phyloP scores from a whole-genome alignment of 2,797 vertebrate genomes.

The Dicrostonyx torquatus region DNA sequence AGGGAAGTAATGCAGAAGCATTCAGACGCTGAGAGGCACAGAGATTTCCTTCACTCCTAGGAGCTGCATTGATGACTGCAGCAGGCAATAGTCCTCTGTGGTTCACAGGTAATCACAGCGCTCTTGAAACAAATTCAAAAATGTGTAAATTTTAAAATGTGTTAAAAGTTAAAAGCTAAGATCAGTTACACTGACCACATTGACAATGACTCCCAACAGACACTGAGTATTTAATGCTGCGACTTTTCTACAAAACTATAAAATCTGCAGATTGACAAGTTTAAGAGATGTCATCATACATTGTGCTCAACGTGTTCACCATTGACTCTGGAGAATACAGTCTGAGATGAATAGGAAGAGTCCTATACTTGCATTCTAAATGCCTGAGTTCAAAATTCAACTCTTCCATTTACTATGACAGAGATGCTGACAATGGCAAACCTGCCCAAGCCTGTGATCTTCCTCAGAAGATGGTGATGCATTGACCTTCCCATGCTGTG shows the following conservation, averaged over 20 bases:
- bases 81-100: conserved; percentile 51
- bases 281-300: background rate
- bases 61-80: conserved; percentile 59
- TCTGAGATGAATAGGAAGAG: background rate
- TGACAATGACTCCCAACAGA: conserved; percentile 4
- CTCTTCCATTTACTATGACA: background rate
- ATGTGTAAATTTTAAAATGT: conserved; percentile 29
- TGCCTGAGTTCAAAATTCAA: background rate
- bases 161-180: conserved; percentile 1
- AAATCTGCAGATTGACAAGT: background rate
- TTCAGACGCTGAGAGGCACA: conserved; percentile 71
- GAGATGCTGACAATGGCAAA: background rate
- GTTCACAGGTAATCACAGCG: background rate
- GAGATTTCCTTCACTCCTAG: conserved; percentile 73
- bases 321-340: background rate
- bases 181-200: conserved; percentile 29
- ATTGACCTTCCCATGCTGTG: background rate
- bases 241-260: background rate
- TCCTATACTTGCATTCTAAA: background rate
- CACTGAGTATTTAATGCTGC: background rate
- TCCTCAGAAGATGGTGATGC: background rate
- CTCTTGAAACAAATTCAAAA: conserved; percentile 28
- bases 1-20: conserved; percentile 79
- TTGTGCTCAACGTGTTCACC: background rate
- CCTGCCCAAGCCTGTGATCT: background rate